Percentiles rank a stretch among this genome's conserved stretches.
phyloP scores from a whole-genome alignment of 2,797 vertebrate genomes.

The Spondyliosoma cantharus region DNA sequence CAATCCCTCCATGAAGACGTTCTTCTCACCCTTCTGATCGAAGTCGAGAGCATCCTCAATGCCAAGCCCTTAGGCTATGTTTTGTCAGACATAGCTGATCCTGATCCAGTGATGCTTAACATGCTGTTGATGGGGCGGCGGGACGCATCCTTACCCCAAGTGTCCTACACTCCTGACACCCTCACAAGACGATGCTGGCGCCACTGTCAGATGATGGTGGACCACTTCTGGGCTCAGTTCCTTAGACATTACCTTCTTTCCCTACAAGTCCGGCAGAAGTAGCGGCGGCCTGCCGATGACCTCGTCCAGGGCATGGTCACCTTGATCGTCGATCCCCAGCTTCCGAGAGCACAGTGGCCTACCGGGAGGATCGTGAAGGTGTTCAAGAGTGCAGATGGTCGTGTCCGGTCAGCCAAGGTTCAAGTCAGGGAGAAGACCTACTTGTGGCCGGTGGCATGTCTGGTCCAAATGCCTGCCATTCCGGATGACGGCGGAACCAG shows the following conservation, averaged over 20 bases:
- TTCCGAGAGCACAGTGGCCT: not conserved
- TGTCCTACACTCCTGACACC: not conserved
- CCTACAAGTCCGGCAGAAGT: not conserved
- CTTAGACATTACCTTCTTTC: not conserved
- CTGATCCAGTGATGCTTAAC: not conserved
- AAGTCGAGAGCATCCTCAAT: not conserved
- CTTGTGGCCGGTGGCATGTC: not conserved
- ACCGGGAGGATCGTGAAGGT: not conserved
- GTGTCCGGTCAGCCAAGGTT: not conserved
- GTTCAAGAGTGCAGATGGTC: not conserved
- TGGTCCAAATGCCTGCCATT: not conserved
- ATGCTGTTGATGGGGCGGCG: not conserved
- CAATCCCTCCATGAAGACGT: not conserved
- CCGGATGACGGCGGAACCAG: not conserved
- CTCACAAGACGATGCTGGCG: not conserved
- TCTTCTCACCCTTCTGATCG: not conserved
- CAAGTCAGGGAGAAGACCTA: not conserved
- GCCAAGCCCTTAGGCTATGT: not conserved
- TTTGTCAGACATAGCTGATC: not conserved
- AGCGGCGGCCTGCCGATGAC: not conserved
- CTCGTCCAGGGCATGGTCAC: not conserved
- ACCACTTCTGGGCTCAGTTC: not conserved
- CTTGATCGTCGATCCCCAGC: not conserved
- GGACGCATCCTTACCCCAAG: not conserved
- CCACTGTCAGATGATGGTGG: constrained; percentile 4